Base-by-base conservation (phyloP, 2,888 invertebrate species). In the Quadroppia sp. region DNA sequence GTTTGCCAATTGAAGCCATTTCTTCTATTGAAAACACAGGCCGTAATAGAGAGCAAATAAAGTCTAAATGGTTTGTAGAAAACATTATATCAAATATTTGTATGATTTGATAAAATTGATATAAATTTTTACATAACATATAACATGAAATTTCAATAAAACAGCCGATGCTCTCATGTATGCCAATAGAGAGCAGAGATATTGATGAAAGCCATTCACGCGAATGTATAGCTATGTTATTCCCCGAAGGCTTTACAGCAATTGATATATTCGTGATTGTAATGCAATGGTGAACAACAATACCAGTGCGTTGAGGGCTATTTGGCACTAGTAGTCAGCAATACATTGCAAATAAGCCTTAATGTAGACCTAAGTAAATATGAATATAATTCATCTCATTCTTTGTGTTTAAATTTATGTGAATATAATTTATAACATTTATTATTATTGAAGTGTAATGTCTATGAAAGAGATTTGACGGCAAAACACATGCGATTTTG, bases 91-190 rank as follows among this genome's bases (percentile, higher is more conserved):
- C 4, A 36, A 7, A 17, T 6, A 45, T 45, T 45, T 56, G 25
- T 56, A 32, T 30, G 2, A 30, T 61, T 30, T 61, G 32, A 13
- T 30, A 61, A 30, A 30, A 13, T 7, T 30, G 28, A 30, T 30
- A 61, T 61, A 61, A 61, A 30, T 61, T 61, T 28, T 17, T 17
- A 45, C 17, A 45, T 15, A 15, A 45, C 45, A 11, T 56, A 20
- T 56, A 25, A 56, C 56, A 56, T 61, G 7, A 61, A 30, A 61
- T 61, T 32, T 61, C 61, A 61, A 61, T 61, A 61, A 61, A 61
- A 30, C 32, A 61, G 28, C 9, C n/a, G 61, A 11, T 61, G 9
- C 13, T 53, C 23, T 61, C 32, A 30, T 61, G 61, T 56, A 9
- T 56, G 28, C 3, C 28, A 61, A 53, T 9, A 25, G 7, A 30